These are phyloP conservation scores for Corydoras sp. DNA, from an alignment of 2,113 vertebrate genomes.

Conservation along the genomic window DNA sequence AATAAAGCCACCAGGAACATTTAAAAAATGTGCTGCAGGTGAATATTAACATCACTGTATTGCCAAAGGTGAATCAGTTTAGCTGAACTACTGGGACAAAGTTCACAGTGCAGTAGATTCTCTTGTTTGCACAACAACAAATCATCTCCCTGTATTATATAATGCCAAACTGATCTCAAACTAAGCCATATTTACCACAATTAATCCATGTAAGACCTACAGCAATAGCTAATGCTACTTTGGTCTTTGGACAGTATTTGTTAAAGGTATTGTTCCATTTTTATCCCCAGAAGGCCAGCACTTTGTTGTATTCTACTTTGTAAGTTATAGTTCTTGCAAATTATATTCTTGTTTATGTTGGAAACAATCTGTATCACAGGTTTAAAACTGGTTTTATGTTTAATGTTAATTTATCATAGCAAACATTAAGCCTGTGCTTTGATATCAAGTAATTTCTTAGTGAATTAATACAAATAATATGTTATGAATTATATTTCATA, in stretches of 20 bases:
- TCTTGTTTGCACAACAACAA: neutral
- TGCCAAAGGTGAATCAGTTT: neutral
- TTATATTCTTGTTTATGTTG: no score
- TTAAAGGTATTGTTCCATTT: no score
- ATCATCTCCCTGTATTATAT: conserved; percentile 4
- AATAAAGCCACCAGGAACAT: neutral
- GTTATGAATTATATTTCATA: no score
- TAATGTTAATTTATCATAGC: no score
- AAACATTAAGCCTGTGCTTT: no score
- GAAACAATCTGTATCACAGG: no score
- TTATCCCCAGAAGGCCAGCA: no score
- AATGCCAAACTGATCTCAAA: neutral
- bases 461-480: no score
- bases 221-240: neutral
- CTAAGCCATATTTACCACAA: neutral
- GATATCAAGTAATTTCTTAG: no score
- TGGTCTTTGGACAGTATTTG: neutral
- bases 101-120: neutral
- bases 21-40: neutral
- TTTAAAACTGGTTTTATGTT: no score
- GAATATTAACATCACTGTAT: neutral
- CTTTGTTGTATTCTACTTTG: no score
- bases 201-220: neutral
- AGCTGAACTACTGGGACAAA: neutral
- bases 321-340: no score